Evolutionary conservation across 2,888 invertebrate genomes (phyloP).

Genomic region (Apamea epomidion): DNA sequence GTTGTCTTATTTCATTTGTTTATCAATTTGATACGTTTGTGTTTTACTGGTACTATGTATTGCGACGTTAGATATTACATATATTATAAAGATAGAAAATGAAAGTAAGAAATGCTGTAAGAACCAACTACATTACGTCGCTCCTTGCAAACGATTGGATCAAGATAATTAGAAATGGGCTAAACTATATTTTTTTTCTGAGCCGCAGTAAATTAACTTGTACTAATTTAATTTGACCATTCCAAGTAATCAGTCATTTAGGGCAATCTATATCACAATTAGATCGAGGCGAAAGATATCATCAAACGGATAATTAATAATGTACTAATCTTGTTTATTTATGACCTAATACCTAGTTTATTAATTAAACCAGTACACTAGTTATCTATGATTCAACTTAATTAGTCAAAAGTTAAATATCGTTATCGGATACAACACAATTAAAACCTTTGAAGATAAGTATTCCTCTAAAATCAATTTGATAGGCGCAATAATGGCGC

Average conservation of each 20-base stretch:
- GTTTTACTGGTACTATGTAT: not conserved
- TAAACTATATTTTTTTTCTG: conserved; percentile 8
- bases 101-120: not conserved
- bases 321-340: conserved; percentile 42
- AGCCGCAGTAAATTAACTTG: conserved; percentile 15
- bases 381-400: conserved; percentile 20
- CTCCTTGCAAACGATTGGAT: not conserved
- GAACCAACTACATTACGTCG: not conserved
- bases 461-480: not conserved
- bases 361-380: conserved; percentile 18
- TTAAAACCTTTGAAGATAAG: not conserved
- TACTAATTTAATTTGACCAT: conserved; percentile 18
- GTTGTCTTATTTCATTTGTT: not conserved
- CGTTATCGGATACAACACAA: not conserved
- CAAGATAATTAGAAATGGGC: not conserved
- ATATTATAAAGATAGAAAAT: not conserved
- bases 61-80: not conserved
- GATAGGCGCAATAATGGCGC: not conserved
- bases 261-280: conserved; percentile 41
- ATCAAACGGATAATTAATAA: conserved; percentile 36
- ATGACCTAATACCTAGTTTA: conserved; percentile 19
- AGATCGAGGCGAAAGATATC: conserved; percentile 38
- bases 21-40: not conserved
- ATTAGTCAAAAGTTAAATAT: not conserved
- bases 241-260: conserved; percentile 40